Evolutionary conservation across 2,797 vertebrate species (phyloP), one percentile per base, ranked within the genome.

Genomic region (Pseudotriccus pelzelni): DNA sequence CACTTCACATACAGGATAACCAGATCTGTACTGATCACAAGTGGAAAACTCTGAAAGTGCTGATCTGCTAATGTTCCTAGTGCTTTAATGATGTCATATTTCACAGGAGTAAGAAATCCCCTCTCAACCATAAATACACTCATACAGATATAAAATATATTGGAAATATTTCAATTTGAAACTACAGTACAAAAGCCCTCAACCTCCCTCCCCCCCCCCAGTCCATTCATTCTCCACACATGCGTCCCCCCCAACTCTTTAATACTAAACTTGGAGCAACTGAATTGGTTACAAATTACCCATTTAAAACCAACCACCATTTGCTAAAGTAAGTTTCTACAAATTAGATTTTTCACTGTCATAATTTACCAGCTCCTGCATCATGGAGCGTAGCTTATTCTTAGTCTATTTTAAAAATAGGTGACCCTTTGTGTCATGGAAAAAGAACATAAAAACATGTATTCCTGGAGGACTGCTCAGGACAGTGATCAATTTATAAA

Each of bases 391-490:
- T 58, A 87, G 94, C 95, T 94, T 94, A 97, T 97, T 97, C 96
- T 97, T 95, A 95, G 95, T 97, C 89, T 93, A 96, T 97, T 97
- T 98, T 96, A 98, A 97, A 98, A 98, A 98, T 96, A 98, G 93
- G 96, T 60, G 96, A 96, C 96, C 97, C 95, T 96, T 93, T 92
- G 89, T 92, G 96, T 83, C 95, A 91, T 93, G 96, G 95, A 96
- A 97, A 97, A 93, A 84, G 83, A 94, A 86, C 90, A 95, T 53
- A 92, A 90, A 95, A 96, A 90, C 81, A 94, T 70, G 80, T 86
- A 83, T 64, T 94, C 88, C 75, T 87, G 67, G 43, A 96, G 84
- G 77, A 87, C 73, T 87, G 39, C 89, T 94, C 76, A 80, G 74
- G 84, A 80, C 34, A 63, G 50, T 86, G 86, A 87, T 66, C 63